Percentiles rank a stretch among this genome's conserved stretches.
phyloP scores from a whole-genome alignment of 2,888 invertebrate genomes.

The Cerastis leucographa region DNA sequence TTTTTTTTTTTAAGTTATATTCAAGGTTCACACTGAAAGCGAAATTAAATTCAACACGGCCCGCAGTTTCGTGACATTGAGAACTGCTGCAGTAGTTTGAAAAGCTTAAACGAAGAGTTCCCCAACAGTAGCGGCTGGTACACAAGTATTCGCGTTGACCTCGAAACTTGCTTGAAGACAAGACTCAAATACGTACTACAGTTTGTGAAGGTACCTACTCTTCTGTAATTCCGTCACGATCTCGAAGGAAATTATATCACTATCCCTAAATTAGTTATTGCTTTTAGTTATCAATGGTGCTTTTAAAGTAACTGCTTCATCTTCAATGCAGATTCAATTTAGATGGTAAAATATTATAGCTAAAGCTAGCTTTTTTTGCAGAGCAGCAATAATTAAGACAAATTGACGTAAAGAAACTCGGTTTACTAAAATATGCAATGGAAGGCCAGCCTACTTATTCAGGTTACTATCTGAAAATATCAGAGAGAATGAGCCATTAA shows the following conservation, averaged over 20 bases:
- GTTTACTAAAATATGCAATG: not conserved
- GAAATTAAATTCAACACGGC: constrained; percentile 42
- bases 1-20: constrained; percentile 21
- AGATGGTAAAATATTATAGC: not conserved
- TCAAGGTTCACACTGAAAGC: constrained; percentile 36
- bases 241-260: constrained; percentile 65
- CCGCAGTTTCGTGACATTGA: constrained; percentile 49
- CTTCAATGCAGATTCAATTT: not conserved
- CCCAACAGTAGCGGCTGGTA: constrained; percentile 40
- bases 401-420: not conserved
- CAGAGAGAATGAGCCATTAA: constrained; percentile 12
- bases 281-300: constrained; percentile 34
- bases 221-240: constrained; percentile 60
- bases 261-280: constrained; percentile 51
- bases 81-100: constrained; percentile 55
- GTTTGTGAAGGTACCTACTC: constrained; percentile 31
- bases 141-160: constrained; percentile 57
- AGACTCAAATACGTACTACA: constrained; percentile 34
- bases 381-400: not conserved
- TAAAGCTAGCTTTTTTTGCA: not conserved
- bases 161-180: constrained; percentile 54
- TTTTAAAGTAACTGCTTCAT: constrained; percentile 18
- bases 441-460: not conserved
- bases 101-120: constrained; percentile 58
- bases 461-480: not conserved